phyloP scores from a whole-genome alignment of 2,888 invertebrate genomes.

The Leucophora obtusa region DNA sequence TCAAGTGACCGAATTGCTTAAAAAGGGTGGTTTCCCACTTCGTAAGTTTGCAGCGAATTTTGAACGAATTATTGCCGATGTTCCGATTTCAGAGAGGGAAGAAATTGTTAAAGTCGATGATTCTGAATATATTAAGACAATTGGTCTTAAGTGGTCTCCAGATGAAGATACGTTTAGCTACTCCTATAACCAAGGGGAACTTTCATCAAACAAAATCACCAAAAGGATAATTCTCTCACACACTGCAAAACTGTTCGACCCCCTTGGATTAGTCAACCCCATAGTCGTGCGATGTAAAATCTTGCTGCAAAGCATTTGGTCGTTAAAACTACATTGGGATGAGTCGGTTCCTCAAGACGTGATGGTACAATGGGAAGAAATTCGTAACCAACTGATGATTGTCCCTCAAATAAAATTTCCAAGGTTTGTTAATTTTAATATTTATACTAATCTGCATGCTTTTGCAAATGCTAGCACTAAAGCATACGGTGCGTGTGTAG shows the following conservation, averaged over 20 bases:
- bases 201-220: background rate
- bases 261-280: slow-evolving; percentile 48
- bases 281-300: slow-evolving; percentile 49
- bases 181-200: background rate
- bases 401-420: slow-evolving; percentile 22
- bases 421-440: slow-evolving; percentile 37
- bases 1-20: slow-evolving; percentile 44
- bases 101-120: slow-evolving; percentile 4
- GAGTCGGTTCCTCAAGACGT: slow-evolving; percentile 46
- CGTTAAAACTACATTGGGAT: slow-evolving; percentile 50
- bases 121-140: slow-evolving; percentile 32
- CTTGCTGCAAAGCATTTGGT: slow-evolving; percentile 48
- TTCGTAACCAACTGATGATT: background rate
- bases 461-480: slow-evolving; percentile 49
- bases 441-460: slow-evolving; percentile 30
- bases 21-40: slow-evolving; percentile 46
- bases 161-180: slow-evolving; percentile 32
- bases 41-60: slow-evolving; percentile 61
- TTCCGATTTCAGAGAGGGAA: slow-evolving; percentile 18
- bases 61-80: slow-evolving; percentile 6
- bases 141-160: slow-evolving; percentile 30
- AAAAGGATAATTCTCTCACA: slow-evolving; percentile 25
- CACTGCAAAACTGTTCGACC: slow-evolving; percentile 34
- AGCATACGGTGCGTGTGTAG: slow-evolving; percentile 48
- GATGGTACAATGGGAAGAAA: slow-evolving; percentile 11